A percentile compares a stretch with the other conserved stretches of the same genome.
phyloP scores from a whole-genome alignment of 64 coral and sea anemone genomes.

The Catalaphyllia jardinei region DNA sequence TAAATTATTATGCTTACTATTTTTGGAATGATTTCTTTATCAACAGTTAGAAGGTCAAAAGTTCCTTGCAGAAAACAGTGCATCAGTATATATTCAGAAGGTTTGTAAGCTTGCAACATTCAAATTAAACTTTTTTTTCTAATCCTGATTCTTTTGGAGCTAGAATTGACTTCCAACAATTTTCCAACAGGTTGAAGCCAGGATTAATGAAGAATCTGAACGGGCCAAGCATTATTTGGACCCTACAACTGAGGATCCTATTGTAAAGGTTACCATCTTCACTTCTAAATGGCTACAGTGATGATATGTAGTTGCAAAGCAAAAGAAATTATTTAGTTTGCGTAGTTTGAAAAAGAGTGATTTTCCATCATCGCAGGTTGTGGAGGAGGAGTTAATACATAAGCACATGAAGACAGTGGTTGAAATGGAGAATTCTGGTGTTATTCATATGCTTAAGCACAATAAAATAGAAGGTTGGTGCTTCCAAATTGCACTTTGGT shows the following conservation, averaged over 20 bases:
- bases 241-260: conserved; percentile 90
- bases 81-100: conserved; percentile 98
- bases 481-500: neutral
- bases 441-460: conserved; percentile 98
- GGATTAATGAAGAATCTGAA: conserved; percentile 99
- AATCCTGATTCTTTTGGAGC: neutral
- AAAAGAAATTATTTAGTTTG: neutral
- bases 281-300: no score
- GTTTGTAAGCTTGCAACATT: conserved; percentile 14
- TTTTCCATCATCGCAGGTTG: conserved; percentile 69
- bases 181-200: conserved; percentile 82
- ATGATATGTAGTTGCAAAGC: no score
- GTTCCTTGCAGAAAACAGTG: conserved; percentile 98
- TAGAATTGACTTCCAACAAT: neutral
- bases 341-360: neutral
- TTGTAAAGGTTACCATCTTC: conserved; percentile 77
- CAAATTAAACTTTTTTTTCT: neutral
- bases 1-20: conserved; percentile 17
- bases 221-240: conserved; percentile 98
- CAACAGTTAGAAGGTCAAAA: conserved; percentile 93
- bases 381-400: conserved; percentile 95
- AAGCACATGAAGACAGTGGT: conserved; percentile 99
- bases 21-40: neutral
- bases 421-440: conserved; percentile 99
- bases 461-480: conserved; percentile 94